Evolutionary conservation across 1,140 invertebrate genomes (phyloP).

Genomic region (Drosophila erecta): DNA sequence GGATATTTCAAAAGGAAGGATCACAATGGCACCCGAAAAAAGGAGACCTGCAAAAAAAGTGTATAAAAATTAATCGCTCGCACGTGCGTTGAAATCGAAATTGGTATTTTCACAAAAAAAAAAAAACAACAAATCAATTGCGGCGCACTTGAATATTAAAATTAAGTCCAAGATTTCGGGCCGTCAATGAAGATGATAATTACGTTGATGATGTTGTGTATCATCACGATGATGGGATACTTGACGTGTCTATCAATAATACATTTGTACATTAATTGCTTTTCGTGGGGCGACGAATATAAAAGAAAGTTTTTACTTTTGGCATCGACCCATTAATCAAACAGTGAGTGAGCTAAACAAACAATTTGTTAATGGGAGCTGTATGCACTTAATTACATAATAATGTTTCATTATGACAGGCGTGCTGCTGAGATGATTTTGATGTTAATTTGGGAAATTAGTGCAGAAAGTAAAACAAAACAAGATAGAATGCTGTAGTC

Average conservation of each 20-base stretch:
- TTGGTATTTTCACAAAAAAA: conserved; percentile 31
- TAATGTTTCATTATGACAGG: conserved; percentile 39
- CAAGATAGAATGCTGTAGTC: too few species aligned
- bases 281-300: conserved; percentile 55
- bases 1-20: conserved; percentile 58
- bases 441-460: conserved; percentile 1
- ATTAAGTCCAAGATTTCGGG: conserved; percentile 29
- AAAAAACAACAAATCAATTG: conserved; percentile 41
- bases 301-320: conserved; percentile 66
- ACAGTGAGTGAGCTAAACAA: conserved; percentile 37
- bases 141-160: conserved; percentile 26
- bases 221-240: conserved; percentile 40
- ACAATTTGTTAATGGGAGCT: conserved; percentile 45
- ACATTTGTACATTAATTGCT: conserved; percentile 53
- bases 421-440: conserved; percentile 23
- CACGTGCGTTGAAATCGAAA: conserved; percentile 63
- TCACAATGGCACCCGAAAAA: conserved; percentile 37
- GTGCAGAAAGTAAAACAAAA: not conserved
- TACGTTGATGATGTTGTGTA: conserved; percentile 33
- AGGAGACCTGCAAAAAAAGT: conserved; percentile 18
- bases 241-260: conserved; percentile 69
- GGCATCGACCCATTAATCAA: conserved; percentile 34
- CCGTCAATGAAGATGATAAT: conserved; percentile 33
- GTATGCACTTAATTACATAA: conserved; percentile 64
- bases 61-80: conserved; percentile 65